These are phyloP conservation scores for Battus philenor DNA, from an alignment of 1,140 invertebrate species.

Conservation along the genomic window DNA sequence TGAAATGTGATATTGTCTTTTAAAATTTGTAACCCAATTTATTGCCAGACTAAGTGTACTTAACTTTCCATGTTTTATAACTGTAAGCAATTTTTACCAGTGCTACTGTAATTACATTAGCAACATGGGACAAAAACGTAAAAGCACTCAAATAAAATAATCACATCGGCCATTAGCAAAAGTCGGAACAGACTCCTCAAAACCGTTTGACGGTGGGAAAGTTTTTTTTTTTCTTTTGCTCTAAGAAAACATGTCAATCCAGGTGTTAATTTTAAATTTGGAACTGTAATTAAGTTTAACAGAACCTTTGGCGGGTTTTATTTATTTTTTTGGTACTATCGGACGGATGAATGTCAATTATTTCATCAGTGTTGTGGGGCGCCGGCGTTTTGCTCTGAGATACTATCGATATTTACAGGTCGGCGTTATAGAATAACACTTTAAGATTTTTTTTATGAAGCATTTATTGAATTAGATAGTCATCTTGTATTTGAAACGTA, in stretches of 20 bases:
- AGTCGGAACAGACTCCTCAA: conserved; percentile 4
- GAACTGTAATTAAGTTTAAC: conserved; percentile 38
- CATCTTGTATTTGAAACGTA: no score
- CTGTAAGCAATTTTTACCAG: no score
- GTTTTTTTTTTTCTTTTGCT: conserved; percentile 6
- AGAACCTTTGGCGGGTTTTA: conserved; percentile 27
- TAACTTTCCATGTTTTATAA: no score
- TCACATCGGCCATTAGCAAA: conserved; percentile 12
- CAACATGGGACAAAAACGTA: conserved; percentile 7
- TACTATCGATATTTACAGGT: conserved; percentile 46
- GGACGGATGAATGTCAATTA: conserved; percentile 51
- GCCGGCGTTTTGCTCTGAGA: conserved; percentile 32
- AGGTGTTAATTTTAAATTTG: conserved; percentile 39
- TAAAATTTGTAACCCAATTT: no score
- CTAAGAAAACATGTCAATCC: conserved; percentile 28
- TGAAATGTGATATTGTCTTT: no score
- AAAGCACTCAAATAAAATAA: conserved; percentile 11
- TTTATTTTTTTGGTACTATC: conserved; percentile 27
- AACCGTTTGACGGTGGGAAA: conserved; percentile 6
- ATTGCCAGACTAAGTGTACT: no score
- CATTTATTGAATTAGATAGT: no score
- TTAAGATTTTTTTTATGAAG: conserved; percentile 21
- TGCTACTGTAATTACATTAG: conserved; percentile 10
- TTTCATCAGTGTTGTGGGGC: conserved; percentile 49
- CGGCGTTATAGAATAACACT: conserved; percentile 40